These are phyloP conservation scores for Odontocolon sp. DNA, from an alignment of 2,888 invertebrate species.

Conservation along the genomic window DNA sequence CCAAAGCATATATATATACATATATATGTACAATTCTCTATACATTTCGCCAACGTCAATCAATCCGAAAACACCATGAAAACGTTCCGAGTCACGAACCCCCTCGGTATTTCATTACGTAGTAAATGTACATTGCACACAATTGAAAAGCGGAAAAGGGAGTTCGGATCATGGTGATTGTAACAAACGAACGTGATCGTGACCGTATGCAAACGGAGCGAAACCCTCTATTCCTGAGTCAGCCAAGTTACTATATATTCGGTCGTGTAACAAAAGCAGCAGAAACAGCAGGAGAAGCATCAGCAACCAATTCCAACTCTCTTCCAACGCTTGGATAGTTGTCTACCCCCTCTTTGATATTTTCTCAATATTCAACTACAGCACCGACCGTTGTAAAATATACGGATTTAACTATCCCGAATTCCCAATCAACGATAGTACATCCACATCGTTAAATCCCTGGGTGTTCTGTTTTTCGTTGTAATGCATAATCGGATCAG, in stretches of 20 bases:
- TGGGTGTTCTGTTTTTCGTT: too few species aligned
- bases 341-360: too few species aligned
- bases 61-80: constrained; percentile 38
- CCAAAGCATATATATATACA: not conserved
- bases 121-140: not conserved
- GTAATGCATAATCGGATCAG: too few species aligned
- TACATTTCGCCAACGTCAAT: constrained; percentile 43
- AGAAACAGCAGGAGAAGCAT: not conserved
- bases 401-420: too few species aligned
- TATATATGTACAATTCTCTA: not conserved
- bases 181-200: constrained; percentile 18
- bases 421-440: too few species aligned
- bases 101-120: constrained; percentile 26
- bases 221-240: constrained; percentile 4
- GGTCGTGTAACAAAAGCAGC: not conserved
- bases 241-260: not conserved
- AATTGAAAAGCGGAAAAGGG: constrained; percentile 2
- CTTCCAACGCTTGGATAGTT: too few species aligned
- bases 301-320: too few species aligned
- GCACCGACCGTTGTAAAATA: too few species aligned
- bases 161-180: not conserved
- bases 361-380: too few species aligned
- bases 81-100: constrained; percentile 49
- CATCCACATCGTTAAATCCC: too few species aligned
- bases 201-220: not conserved